A percentile compares a stretch with the other conserved stretches of the same genome.
These are phyloP conservation scores for Sminthurinus signatus DNA, from an alignment of 1,140 invertebrate genomes.

Conservation along the genomic window DNA sequence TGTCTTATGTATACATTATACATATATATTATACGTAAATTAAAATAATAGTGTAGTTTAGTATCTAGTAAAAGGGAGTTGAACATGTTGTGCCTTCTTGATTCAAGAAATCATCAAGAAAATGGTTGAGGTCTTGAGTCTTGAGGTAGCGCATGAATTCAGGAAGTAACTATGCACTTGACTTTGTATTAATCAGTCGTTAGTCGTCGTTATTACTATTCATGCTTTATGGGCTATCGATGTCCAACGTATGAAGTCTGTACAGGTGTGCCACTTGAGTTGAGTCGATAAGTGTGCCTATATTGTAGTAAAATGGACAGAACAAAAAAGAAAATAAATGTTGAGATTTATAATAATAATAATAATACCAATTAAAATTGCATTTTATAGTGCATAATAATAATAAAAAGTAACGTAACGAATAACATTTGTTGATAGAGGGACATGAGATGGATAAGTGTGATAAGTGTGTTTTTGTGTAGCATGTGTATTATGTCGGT, in stretches of 20 bases:
- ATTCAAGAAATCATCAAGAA: background rate
- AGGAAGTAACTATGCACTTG: background rate
- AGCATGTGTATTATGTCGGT: too few species aligned
- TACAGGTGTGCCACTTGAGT: constrained; percentile 41
- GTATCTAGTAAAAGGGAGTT: background rate
- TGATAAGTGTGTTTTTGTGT: too few species aligned
- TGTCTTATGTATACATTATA: too few species aligned
- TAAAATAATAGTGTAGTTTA: background rate
- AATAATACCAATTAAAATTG: too few species aligned
- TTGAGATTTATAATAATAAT: too few species aligned
- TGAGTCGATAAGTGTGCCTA: constrained; percentile 36
- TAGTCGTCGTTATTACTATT: background rate
- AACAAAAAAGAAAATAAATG: too few species aligned
- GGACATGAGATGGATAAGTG: too few species aligned
- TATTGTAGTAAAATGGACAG: constrained; percentile 14
- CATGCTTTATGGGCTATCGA: constrained; percentile 10
- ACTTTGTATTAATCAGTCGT: background rate
- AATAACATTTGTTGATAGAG: too few species aligned
- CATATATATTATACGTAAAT: too few species aligned
- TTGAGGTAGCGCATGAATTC: too few species aligned
- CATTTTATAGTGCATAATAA: too few species aligned
- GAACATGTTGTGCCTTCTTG: background rate
- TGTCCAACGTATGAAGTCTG: constrained; percentile 40
- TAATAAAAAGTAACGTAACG: too few species aligned
- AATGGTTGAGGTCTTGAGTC: background rate